phyloP scores from a whole-genome alignment of 2,113 vertebrate species.

The Puma concolor region DNA sequence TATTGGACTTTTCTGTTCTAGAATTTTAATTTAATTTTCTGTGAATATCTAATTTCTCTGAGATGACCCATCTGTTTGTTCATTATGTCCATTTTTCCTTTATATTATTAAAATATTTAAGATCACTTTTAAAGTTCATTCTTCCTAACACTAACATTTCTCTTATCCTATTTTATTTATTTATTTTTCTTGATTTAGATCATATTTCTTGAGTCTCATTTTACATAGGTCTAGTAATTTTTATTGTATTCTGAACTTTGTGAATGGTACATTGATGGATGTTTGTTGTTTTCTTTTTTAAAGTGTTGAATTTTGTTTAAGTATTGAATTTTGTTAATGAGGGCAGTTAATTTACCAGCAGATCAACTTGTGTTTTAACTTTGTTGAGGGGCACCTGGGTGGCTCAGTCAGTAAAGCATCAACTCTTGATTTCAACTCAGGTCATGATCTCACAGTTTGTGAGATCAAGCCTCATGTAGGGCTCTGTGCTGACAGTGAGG shows the following conservation, averaged over 20 bases:
- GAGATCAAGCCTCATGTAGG: too few species aligned
- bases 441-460: too few species aligned
- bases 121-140: not conserved
- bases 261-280: not conserved
- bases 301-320: not conserved
- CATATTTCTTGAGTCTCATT: not conserved
- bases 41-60: not conserved
- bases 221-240: not conserved
- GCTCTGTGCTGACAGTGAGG: too few species aligned
- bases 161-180: not conserved
- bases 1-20: not conserved
- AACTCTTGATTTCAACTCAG: too few species aligned
- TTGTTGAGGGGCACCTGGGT: not conserved
- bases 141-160: slow-evolving; percentile 20
- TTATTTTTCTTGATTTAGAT: not conserved
- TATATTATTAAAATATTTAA: not conserved
- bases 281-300: not conserved
- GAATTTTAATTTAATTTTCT: not conserved
- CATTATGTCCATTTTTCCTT: not conserved
- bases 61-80: not conserved
- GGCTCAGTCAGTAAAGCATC: too few species aligned
- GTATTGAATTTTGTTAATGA: not conserved
- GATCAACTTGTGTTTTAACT: not conserved
- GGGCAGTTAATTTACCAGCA: not conserved
- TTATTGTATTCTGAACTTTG: not conserved